Evolutionary conservation across 2,888 invertebrate species (phyloP).

Genomic region (Eumerus sabulonum): DNA sequence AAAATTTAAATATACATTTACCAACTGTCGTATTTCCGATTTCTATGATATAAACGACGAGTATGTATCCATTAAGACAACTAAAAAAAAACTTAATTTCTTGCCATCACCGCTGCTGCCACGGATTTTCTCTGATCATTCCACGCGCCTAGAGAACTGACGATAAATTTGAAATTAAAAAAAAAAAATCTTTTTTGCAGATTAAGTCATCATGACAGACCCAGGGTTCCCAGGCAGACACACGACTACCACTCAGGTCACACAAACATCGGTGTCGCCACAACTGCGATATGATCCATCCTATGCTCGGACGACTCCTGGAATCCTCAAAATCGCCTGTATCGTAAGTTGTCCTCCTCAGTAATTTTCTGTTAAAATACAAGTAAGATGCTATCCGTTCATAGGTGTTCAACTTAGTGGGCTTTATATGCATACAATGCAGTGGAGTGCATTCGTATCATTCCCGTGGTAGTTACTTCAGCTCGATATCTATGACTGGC

Average conservation of each 20-base stretch:
- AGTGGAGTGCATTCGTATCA: conserved; percentile 80
- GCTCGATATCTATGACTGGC: conserved; percentile 89
- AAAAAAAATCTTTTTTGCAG: conserved; percentile 13
- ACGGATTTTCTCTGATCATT: no score
- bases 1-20: no score
- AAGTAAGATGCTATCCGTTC: neutral
- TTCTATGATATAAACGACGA: no score
- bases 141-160: no score
- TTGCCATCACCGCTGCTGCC: no score
- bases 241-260: conserved; percentile 85
- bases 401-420: conserved; percentile 85
- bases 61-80: no score
- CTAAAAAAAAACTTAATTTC: no score
- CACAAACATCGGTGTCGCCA: conserved; percentile 86
- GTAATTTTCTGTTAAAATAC: no score
- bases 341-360: conserved; percentile 82
- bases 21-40: no score
- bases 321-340: conserved; percentile 87
- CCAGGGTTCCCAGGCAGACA: conserved; percentile 87
- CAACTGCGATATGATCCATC: conserved; percentile 86
- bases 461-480: conserved; percentile 86
- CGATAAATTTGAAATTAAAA: no score
- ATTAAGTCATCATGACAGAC: conserved; percentile 80
- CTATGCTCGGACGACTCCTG: conserved; percentile 86
- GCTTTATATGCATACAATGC: conserved; percentile 89